phyloP scores from a whole-genome alignment of 2,113 vertebrate genomes.

The Fregata magnificens region DNA sequence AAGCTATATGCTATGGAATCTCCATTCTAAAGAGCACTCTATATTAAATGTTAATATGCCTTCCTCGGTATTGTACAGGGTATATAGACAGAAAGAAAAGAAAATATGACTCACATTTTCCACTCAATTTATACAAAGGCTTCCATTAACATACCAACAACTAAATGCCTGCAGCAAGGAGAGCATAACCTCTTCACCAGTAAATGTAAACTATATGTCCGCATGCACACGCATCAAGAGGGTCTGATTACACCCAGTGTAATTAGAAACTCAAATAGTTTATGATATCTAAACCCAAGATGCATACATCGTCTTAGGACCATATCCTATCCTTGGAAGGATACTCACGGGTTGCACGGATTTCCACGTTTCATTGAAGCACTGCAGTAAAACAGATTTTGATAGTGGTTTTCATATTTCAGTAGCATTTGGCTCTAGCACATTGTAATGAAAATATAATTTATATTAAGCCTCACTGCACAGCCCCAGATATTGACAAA shows the following conservation, averaged over 20 bases:
- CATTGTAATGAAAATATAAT: not conserved
- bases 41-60: not conserved
- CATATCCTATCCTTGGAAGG: not conserved
- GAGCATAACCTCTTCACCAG: not conserved
- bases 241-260: not conserved
- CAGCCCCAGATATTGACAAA: not conserved
- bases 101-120: constrained; percentile 49
- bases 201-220: not conserved
- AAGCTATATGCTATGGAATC: not conserved
- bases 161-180: not conserved
- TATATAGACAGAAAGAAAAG: not conserved
- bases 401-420: not conserved
- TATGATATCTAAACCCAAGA: not conserved
- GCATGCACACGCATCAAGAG: not conserved
- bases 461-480: not conserved
- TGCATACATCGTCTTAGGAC: not conserved
- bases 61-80: not conserved
- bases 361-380: not conserved
- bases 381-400: not conserved
- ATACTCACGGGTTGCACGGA: not conserved
- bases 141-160: constrained; percentile 10
- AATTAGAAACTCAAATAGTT: constrained; percentile 15
- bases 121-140: not conserved
- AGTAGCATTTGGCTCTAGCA: not conserved
- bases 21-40: not conserved